phyloP scores from a whole-genome alignment of 1,140 invertebrate species.

The Drepana arcuata region DNA sequence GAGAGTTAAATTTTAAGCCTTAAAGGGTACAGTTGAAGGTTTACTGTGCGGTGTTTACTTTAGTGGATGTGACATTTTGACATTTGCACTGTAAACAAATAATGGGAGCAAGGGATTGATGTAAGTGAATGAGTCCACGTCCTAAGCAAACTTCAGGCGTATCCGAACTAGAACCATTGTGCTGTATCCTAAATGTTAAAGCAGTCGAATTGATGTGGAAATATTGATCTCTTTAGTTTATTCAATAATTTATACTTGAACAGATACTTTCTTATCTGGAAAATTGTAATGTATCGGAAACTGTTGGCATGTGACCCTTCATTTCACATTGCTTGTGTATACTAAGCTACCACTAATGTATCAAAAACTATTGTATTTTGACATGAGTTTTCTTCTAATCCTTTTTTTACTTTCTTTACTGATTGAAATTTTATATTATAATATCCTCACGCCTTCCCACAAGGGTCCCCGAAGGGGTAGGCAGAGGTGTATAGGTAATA shows the following conservation, averaged over 20 bases:
- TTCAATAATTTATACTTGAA: constrained; percentile 17
- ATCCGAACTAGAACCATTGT: constrained; percentile 34
- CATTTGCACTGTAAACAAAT: constrained; percentile 42
- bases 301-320: background rate
- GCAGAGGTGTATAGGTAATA: too few relatives aligned
- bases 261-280: constrained; percentile 6
- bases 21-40: constrained; percentile 9
- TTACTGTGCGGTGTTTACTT: constrained; percentile 7
- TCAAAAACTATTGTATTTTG: too few relatives aligned
- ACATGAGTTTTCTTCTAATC: too few relatives aligned
- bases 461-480: too few relatives aligned
- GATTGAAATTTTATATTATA: too few relatives aligned
- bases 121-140: constrained; percentile 44
- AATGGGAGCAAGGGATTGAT: constrained; percentile 50
- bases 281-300: constrained; percentile 10
- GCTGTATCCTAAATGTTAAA: constrained; percentile 27
- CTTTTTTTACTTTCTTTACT: too few relatives aligned
- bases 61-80: constrained; percentile 21
- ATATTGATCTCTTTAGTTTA: constrained; percentile 28
- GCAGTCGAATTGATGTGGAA: constrained; percentile 17
- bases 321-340: too few relatives aligned
- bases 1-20: constrained; percentile 5
- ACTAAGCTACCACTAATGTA: too few relatives aligned
- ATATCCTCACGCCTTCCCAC: too few relatives aligned
- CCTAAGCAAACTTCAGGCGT: constrained; percentile 51